These are phyloP conservation scores for Drosophila murphyi DNA, from an alignment of 1,140 invertebrate genomes.

Conservation along the genomic window DNA sequence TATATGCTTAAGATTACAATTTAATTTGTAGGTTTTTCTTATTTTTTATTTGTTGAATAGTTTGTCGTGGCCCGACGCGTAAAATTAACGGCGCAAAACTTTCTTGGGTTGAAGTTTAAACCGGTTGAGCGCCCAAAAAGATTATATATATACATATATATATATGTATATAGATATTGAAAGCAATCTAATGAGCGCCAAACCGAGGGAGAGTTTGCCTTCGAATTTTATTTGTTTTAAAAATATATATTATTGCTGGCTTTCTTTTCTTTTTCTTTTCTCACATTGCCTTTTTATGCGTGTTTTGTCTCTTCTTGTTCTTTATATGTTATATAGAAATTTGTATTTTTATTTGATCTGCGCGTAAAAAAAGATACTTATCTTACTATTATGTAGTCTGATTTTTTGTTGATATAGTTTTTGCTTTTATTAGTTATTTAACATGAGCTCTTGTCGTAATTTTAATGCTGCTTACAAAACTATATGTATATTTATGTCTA, in stretches of 20 bases:
- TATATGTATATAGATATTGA: background rate
- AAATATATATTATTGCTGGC: constrained; percentile 56
- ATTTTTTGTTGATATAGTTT: constrained; percentile 33
- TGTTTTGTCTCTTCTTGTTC: constrained; percentile 20
- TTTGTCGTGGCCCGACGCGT: constrained; percentile 37
- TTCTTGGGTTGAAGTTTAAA: constrained; percentile 22
- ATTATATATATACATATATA: constrained; percentile 20
- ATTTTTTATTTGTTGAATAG: constrained; percentile 45
- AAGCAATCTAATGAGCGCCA: constrained; percentile 26
- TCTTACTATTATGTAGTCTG: constrained; percentile 31
- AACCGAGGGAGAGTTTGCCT: constrained; percentile 1
- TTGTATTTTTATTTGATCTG: constrained; percentile 55
- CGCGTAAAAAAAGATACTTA: constrained; percentile 70
- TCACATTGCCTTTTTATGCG: constrained; percentile 15
- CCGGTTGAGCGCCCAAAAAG: constrained; percentile 45
- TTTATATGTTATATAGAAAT: constrained; percentile 35
- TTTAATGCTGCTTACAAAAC: constrained; percentile 56
- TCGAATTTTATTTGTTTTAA: constrained; percentile 26
- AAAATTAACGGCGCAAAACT: constrained; percentile 27
- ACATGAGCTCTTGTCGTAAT: constrained; percentile 39
- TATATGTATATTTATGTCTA: constrained; percentile 42
- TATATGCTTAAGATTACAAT: constrained; percentile 49
- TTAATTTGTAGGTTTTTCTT: constrained; percentile 36
- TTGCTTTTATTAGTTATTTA: constrained; percentile 37
- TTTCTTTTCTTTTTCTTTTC: background rate